Evolutionary conservation across 2,888 invertebrate species (phyloP).

Genomic region (Napeogenes sylphis): DNA sequence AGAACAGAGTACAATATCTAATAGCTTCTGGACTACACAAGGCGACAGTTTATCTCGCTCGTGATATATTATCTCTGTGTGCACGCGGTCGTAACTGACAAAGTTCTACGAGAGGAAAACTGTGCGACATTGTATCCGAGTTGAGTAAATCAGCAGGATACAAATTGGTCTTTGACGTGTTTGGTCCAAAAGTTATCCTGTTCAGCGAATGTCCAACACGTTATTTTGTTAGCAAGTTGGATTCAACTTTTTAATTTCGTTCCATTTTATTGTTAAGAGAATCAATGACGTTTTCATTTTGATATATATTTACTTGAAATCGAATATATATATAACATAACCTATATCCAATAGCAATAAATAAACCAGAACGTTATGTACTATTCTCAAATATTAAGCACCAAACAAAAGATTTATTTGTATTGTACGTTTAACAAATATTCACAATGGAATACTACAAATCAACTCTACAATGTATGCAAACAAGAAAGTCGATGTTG

Average conservation of each 20-base stretch:
- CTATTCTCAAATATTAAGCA: not conserved
- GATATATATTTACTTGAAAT: too few species aligned
- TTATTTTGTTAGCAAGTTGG: not conserved
- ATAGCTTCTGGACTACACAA: not conserved
- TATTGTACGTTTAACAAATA: conserved; percentile 1
- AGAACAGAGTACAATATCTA: not conserved
- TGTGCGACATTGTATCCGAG: not conserved
- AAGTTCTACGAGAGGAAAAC: conserved; percentile 5
- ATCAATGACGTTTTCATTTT: too few species aligned
- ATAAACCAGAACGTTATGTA: not conserved
- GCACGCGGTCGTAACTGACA: conserved; percentile 2
- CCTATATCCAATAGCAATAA: too few species aligned
- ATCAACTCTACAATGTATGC: conserved; percentile 18
- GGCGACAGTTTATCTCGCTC: not conserved
- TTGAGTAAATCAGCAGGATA: conserved; percentile 16
- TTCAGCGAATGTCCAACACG: conserved; percentile 9
- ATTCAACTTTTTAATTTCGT: not conserved
- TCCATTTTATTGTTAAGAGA: too few species aligned
- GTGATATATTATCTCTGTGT: not conserved
- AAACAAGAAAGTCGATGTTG: conserved; percentile 30
- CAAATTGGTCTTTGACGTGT: conserved; percentile 24
- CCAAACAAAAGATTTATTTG: conserved; percentile 3
- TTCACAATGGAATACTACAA: not conserved
- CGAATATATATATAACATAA: too few species aligned
- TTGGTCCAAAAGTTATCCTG: conserved; percentile 17